These are phyloP conservation scores for Corythoichthys intestinalis DNA, from an alignment of 2,113 vertebrate genomes.

Conservation along the genomic window DNA sequence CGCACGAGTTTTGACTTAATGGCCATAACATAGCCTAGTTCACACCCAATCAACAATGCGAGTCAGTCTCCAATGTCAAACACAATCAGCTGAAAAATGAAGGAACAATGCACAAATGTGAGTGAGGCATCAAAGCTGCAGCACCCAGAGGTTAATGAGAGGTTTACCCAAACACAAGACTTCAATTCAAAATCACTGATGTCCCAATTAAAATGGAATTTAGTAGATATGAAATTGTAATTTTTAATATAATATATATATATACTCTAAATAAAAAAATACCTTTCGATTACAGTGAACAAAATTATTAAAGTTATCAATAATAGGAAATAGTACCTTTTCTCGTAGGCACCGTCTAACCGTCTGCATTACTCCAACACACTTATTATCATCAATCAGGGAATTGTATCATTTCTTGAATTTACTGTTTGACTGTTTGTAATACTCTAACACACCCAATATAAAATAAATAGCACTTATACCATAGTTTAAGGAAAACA, in stretches of 20 bases:
- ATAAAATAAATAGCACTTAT: too few species aligned
- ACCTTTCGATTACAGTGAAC: neutral
- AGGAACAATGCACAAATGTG: neutral
- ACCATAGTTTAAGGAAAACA: too few species aligned
- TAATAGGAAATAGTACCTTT: neutral
- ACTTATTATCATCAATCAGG: too few species aligned
- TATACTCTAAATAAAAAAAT: too few species aligned
- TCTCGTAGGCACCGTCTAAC: too few species aligned
- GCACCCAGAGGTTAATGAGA: conserved; percentile 23
- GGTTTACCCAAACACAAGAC: conserved; percentile 46
- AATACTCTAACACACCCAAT: too few species aligned
- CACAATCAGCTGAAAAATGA: conserved; percentile 15
- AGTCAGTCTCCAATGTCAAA: conserved; percentile 10
- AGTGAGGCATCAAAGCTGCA: conserved; percentile 5
- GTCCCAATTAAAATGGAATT: neutral
- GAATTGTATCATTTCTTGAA: too few species aligned
- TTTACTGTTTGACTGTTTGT: too few species aligned
- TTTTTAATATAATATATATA: too few species aligned
- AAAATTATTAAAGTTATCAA: neutral
- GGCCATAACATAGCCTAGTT: neutral
- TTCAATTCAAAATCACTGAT: neutral
- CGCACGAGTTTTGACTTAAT: conserved; percentile 1
- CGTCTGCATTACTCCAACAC: too few species aligned
- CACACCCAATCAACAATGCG: neutral
- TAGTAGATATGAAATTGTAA: neutral